Base-by-base conservation (phyloP, 2,797 vertebrate species). In the Psittacula derbiana region DNA sequence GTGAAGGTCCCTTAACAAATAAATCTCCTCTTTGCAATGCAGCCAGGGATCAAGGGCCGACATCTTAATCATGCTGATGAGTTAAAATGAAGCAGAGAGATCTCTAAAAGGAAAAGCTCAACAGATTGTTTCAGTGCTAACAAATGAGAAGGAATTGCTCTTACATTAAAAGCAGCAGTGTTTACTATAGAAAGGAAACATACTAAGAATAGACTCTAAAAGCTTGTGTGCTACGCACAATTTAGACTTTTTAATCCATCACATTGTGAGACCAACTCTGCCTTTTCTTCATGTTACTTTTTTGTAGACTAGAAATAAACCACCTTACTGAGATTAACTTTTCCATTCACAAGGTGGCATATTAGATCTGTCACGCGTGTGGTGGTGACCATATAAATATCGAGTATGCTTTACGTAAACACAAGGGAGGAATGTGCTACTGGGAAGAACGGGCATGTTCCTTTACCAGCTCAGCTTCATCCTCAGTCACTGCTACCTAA, bases 141-240 rank as follows among this genome's bases (percentile, higher is more conserved):
- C 31, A 43, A 83, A 43, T 58, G 14, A 72, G 31, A 81, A 67
- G 31, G 36, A 70, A 86, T 28, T 62, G 31, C 40, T 92, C 74
- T 69, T 80, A 90, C 28, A 44, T 74, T 82, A 61, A 75, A 87
- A 82, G 91, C 49, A 90, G 81, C 44, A 33, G 57, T 67, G 36
- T 66, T 81, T 72, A 80, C 46, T 66, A 82, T 15, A 52, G 40
- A 76, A 90, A 96, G 60, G 70, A 66, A n/a, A 76, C n/a, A 46
- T 43, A 73, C 28, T 53, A 12, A 95, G 96, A 96, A 96, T 92
- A 93, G 95, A 91, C 75, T 73, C 80, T 52, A 31, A 21, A 69
- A 47, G 20, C 10, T 69, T 78, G 47, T 46, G 66, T 5, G 4
- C 53, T 76, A 83, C 62, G 80, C 36, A 38, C 15, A 91, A 82